Evolutionary conservation across 2,113 vertebrate genomes (phyloP).

Genomic region (Alligator sinensis): DNA sequence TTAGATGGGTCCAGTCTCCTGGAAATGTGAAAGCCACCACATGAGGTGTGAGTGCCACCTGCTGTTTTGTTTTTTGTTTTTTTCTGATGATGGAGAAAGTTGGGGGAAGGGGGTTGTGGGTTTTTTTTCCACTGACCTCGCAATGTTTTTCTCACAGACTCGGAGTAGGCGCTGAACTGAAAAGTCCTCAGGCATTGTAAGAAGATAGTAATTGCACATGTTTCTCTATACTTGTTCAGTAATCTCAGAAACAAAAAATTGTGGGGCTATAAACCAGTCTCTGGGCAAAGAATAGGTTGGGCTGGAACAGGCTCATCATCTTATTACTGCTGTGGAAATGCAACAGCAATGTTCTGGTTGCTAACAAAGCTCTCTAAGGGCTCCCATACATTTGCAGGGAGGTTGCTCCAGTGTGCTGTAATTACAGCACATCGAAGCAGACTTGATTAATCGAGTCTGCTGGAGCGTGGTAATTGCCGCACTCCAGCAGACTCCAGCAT

Average conservation of each 20-base stretch:
- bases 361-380: neutral
- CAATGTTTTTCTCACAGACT: neutral
- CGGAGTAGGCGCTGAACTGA: accelerated
- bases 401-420: too few relatives aligned
- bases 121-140: neutral
- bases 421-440: too few relatives aligned
- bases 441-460: too few relatives aligned
- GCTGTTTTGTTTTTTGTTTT: neutral
- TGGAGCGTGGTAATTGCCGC: too few relatives aligned
- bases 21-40: neutral
- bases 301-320: neutral
- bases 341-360: neutral
- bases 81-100: neutral
- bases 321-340: neutral
- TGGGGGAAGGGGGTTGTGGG: too few relatives aligned
- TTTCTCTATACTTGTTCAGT: neutral
- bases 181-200: neutral
- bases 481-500: too few relatives aligned
- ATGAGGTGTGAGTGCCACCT: neutral
- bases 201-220: neutral
- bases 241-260: neutral
- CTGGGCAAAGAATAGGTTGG: neutral
- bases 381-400: too few relatives aligned
- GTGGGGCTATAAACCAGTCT: neutral
- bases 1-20: neutral